Evolutionary conservation across 2,888 invertebrate genomes (phyloP), one percentile per base, ranked within the genome.

Genomic region (Drosophila neotestacea): DNA sequence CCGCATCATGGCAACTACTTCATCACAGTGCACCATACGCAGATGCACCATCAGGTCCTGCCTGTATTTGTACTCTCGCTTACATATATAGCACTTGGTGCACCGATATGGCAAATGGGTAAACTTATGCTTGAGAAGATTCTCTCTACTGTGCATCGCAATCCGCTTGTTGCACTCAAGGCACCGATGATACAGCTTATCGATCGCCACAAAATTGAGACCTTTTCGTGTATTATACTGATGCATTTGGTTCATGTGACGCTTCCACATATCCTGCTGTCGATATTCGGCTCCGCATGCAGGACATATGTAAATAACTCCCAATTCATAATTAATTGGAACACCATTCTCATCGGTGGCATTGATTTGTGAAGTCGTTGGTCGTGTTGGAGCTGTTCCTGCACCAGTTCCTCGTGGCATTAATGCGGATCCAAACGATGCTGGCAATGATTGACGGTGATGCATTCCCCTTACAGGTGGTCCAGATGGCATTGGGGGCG

Each of bases 1-100:
- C 6, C 85, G 78, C 77, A 85, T 85, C 70, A 84, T 81, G 44
- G 70, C 56, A 6, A 90, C 58, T n/a, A 91, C 76, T 42, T 91
- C 91, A 9, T 90, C 89, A 13, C 86, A 84, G 66, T 91, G 91
- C 4, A 80, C 84, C 84, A 90, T 87, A 3, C 90, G 87, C 46
- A 91, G 66, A 62, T 91, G 91, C 28, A 91, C 90, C 90, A 91
- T 91, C 32, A 91, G 77, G 69, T 91, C 91, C 64, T 91, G 91
- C 22, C 91, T 84, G 62, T 91, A 91, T 73, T 91, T 91, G 77
- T 91, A 91, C 71, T 90, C 88, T 28, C 91, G 74, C 47, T 88
- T 84, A 56, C 91, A 91, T 6, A 91, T 78, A 63, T 79, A 85
- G 59, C 91, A 91, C 69, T 91, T 91, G 46, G 88, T 87, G 62